Evolutionary conservation across 1,140 invertebrate species (phyloP).

Genomic region (Caenorhabditis remanei): DNA sequence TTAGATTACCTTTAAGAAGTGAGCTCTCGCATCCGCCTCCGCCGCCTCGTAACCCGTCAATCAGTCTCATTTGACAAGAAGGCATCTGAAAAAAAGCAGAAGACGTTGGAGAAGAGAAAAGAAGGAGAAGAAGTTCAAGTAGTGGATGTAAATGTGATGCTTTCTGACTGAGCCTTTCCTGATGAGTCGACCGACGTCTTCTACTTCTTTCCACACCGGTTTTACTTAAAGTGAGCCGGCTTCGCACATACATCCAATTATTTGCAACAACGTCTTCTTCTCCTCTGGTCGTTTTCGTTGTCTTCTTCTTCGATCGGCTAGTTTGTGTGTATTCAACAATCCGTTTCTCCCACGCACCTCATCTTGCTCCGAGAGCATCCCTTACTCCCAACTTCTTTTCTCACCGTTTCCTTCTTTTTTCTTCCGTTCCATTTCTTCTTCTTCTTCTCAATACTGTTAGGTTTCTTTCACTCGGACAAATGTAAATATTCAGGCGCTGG

Average conservation of each 20-base stretch:
- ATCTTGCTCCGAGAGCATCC: conserved; percentile 39
- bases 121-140: conserved; percentile 33
- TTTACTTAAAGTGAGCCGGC: neutral
- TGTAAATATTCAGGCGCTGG: conserved; percentile 53
- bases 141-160: conserved; percentile 49
- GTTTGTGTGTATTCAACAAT: neutral
- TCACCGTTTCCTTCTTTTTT: conserved; percentile 8
- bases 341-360: conserved; percentile 14
- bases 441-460: conserved; percentile 20
- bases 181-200: conserved; percentile 50
- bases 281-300: neutral
- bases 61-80: conserved; percentile 51
- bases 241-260: conserved; percentile 43
- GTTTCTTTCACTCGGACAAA: conserved; percentile 46
- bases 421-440: neutral
- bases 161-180: conserved; percentile 16
- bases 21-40: conserved; percentile 5
- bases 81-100: conserved; percentile 39
- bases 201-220: conserved; percentile 36
- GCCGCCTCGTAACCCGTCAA: conserved; percentile 55
- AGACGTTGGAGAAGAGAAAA: neutral
- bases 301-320: conserved; percentile 13
- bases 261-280: conserved; percentile 46
- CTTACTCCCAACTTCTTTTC: neutral
- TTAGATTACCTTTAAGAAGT: conserved; percentile 52